A percentile compares a stretch with the other conserved stretches of the same genome.
phyloP scores from a whole-genome alignment of 2,888 invertebrate species.

The Hemicrepidius hirtus region DNA sequence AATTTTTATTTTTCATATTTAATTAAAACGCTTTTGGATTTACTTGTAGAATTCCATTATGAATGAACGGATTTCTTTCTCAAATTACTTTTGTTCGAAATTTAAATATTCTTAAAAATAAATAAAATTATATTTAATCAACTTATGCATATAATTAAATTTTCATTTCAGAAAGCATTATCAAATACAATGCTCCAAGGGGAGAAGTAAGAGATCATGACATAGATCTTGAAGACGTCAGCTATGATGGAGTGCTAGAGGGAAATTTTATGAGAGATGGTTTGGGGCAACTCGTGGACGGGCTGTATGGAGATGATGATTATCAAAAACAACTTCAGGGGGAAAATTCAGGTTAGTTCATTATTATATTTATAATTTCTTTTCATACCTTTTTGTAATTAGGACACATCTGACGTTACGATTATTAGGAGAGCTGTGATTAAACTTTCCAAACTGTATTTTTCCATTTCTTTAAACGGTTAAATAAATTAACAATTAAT shows the following conservation, averaged over 20 bases:
- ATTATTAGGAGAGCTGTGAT: too few species aligned
- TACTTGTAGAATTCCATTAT: conserved; percentile 5
- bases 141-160: conserved; percentile 18
- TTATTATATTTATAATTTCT: neutral
- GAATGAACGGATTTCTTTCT: neutral
- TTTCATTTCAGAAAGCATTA: conserved; percentile 77
- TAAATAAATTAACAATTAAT: too few species aligned
- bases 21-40: conserved; percentile 22
- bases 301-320: conserved; percentile 80
- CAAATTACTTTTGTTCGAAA: neutral
- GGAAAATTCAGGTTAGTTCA: conserved; percentile 75
- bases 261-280: conserved; percentile 78
- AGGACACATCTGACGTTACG: too few species aligned
- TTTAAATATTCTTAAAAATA: neutral
- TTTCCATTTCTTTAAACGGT: too few species aligned
- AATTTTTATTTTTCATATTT: conserved; percentile 17
- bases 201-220: conserved; percentile 79
- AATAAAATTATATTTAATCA: neutral
- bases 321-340: conserved; percentile 77
- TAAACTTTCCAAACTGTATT: too few species aligned
- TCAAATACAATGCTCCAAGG: conserved; percentile 80
- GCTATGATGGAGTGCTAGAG: conserved; percentile 83
- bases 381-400: neutral
- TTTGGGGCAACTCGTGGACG: conserved; percentile 89
- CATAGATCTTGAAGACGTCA: conserved; percentile 83